Percentiles rank a stretch among this genome's conserved stretches.
These are phyloP conservation scores for Ammodytes marinus DNA, from an alignment of 2,113 vertebrate genomes.

Conservation along the genomic window DNA sequence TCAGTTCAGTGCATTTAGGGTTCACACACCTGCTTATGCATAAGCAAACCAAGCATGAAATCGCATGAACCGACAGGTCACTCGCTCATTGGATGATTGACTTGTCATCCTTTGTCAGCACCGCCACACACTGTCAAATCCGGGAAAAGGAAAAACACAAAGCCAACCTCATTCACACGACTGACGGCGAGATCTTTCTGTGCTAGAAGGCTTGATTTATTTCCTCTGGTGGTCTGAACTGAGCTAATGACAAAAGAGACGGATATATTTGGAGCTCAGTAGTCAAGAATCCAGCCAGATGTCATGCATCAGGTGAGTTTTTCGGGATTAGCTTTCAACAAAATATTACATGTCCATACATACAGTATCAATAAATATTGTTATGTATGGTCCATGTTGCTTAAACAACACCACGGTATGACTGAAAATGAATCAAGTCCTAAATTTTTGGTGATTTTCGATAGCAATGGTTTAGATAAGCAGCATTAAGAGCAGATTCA, in stretches of 20 bases:
- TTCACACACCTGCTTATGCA: background rate
- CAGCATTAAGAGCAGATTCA: slow-evolving; percentile 14
- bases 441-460: background rate
- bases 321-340: background rate
- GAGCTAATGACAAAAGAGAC: background rate
- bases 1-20: slow-evolving; percentile 4
- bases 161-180: slow-evolving; percentile 12
- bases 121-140: background rate
- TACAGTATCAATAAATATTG: background rate
- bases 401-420: background rate
- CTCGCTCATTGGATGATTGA: background rate
- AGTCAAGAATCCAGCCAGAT: background rate
- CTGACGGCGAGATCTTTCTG: background rate
- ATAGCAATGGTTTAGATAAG: background rate
- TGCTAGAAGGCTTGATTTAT: background rate
- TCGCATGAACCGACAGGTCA: slow-evolving; percentile 32
- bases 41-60: slow-evolving; percentile 32
- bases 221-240: background rate
- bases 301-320: background rate
- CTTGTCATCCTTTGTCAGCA: background rate
- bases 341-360: background rate
- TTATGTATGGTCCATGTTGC: background rate
- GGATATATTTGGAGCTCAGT: background rate
- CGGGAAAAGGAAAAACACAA: background rate
- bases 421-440: background rate